Base-by-base conservation (phyloP, 2,113 vertebrate genomes). In the Lampris megalopsis region DNA sequence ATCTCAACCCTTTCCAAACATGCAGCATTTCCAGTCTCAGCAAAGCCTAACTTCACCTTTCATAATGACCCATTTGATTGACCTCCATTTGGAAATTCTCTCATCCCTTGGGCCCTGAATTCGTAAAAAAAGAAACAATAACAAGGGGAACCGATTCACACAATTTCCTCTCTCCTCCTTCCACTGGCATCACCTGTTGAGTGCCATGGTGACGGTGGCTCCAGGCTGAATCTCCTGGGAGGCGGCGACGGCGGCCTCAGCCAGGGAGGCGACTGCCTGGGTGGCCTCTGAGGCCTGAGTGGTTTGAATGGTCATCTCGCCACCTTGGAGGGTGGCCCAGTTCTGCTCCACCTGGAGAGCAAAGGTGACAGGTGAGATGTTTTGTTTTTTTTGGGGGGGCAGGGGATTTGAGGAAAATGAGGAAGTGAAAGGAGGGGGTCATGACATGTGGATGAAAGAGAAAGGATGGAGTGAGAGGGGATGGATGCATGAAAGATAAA, bases 291-390 rank as follows among this genome's bases (percentile, higher is more conserved):
- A 99, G 0, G 97, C 94, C 91, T 99, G 98, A 1, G 97, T 98
- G 0, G 97, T 98, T 88, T 99, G 98, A 90, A 99, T 98, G n/a
- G 97, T 98, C 98, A 99, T 99, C 90, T 99, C 97, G 0, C 97
- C 96, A 0, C 97, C 95, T 71, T 99, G 98, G 36, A 99, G 91
- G 8, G 97, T 97, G 35, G 98, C 96, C 98, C 98, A 99, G 84
- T 96, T 99, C 91, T 97, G 93, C 24, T 93, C 94, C 79, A 93
- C 93, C 91, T 92, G 42, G 8, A 71, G 1, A 38, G 63, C 8
- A 54, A 10, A 2, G 2, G 61, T 42, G 52, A 52, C 5, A 52
- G 9, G 50, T 52, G 11, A 52, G 11, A 52, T 24, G 24, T 24
- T 24, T 24, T 24, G 24, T 24, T 24, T 24, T 24, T 24, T 24